Evolutionary conservation across 92 coral and sea anemone genomes (phyloP).

Genomic region (Desmophyllum pertusum): DNA sequence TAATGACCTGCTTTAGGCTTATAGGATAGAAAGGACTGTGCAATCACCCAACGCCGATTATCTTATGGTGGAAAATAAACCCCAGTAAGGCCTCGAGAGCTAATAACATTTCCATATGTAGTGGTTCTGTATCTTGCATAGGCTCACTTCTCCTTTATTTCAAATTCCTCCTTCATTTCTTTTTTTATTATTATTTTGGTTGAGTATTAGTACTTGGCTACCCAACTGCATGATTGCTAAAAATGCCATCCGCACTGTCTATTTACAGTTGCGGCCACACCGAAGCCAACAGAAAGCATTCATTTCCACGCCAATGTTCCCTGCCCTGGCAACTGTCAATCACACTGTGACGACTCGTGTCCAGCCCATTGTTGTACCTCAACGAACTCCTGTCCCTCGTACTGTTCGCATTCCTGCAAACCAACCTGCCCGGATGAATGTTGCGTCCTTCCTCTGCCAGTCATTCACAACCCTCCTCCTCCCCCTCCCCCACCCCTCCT

Average conservation of each 20-base stretch:
- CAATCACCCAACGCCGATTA: not conserved
- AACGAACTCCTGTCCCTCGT: conserved; percentile 53
- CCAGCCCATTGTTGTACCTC: conserved; percentile 76
- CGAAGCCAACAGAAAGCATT: conserved; percentile 22
- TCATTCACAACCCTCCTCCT: conserved; percentile 45
- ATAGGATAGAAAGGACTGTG: not conserved
- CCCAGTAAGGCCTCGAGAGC: not conserved
- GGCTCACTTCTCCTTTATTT: conserved; percentile 10
- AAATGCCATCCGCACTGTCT: conserved; percentile 11
- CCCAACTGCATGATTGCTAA: conserved; percentile 3
- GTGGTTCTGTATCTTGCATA: not conserved
- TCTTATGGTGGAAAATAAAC: not conserved
- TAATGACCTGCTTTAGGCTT: not conserved
- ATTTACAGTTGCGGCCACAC: conserved; percentile 32
- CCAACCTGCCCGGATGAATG: conserved; percentile 77
- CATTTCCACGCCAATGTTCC: conserved; percentile 33
- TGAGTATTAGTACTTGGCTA: not conserved
- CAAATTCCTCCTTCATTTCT: not conserved
- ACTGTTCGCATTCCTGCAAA: conserved; percentile 63
- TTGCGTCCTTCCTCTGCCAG: conserved; percentile 53
- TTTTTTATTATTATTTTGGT: not conserved
- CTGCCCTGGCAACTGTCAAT: conserved; percentile 70
- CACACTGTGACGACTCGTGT: conserved; percentile 71
- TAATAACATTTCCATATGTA: no score
- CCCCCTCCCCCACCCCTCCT: conserved; percentile 41